Evolutionary conservation across 2,888 invertebrate species (phyloP).

Genomic region (Coremacera marginata): DNA sequence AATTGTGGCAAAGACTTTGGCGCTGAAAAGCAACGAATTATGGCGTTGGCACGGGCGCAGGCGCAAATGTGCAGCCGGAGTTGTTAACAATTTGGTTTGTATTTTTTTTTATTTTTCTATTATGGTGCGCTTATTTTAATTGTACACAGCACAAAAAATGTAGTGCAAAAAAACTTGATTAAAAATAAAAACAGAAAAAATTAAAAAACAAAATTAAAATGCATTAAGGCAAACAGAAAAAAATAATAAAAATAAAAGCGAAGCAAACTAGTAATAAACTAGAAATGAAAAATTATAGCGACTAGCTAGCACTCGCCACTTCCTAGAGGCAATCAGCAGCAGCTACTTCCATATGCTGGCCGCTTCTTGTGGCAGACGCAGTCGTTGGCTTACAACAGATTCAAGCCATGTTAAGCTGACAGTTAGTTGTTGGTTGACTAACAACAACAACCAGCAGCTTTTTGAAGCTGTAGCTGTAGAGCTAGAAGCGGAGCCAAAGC

Average conservation of each 20-base stretch:
- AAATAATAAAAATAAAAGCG: not conserved
- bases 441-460: not conserved
- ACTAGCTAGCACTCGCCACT: not conserved
- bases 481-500: not conserved
- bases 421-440: not conserved
- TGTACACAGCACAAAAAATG: not conserved
- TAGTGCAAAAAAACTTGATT: conserved; percentile 14
- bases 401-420: conserved; percentile 1
- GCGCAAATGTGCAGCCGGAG: not conserved
- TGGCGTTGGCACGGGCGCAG: not conserved
- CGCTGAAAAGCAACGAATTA: not conserved
- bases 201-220: not conserved
- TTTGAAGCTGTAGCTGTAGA: not conserved
- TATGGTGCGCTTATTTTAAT: not conserved
- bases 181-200: not conserved
- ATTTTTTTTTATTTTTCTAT: not conserved
- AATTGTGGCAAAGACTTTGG: too few species aligned
- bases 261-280: not conserved
- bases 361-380: not conserved
- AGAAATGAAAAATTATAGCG: not conserved
- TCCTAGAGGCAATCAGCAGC: conserved; percentile 13
- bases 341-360: conserved; percentile 1
- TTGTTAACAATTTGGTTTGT: not conserved
- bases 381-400: not conserved
- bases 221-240: not conserved